Evolutionary conservation across 1,140 invertebrate species (phyloP).

Genomic region (Apis dorsata): DNA sequence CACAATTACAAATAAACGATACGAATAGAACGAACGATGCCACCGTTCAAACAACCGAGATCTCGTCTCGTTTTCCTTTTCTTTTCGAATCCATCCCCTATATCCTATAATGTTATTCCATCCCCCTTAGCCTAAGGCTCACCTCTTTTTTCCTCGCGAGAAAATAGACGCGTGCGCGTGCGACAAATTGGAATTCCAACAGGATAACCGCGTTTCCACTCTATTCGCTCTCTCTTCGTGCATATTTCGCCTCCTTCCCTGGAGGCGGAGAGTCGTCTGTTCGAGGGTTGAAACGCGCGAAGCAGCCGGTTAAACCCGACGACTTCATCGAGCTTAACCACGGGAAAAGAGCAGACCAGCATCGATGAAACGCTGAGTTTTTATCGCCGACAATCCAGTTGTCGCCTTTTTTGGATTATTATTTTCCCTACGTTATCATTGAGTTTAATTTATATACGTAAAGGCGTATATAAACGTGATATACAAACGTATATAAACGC

Average conservation of each 20-base stretch:
- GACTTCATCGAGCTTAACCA: conserved; percentile 16
- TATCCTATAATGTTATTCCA: not conserved
- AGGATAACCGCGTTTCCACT: conserved; percentile 34
- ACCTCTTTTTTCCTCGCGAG: not conserved
- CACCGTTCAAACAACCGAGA: not conserved
- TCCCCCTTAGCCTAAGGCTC: not conserved
- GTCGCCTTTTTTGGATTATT: not conserved
- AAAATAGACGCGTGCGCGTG: conserved; percentile 2
- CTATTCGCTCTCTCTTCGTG: conserved; percentile 19
- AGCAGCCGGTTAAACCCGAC: not conserved
- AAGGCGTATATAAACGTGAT: too few species aligned
- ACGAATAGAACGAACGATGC: not conserved
- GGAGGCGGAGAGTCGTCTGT: not conserved
- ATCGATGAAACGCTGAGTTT: conserved; percentile 28
- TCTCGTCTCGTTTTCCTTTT: not conserved
- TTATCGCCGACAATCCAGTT: conserved; percentile 9
- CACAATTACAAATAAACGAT: not conserved
- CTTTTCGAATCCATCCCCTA: not conserved
- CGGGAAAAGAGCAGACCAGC: not conserved
- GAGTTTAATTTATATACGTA: too few species aligned
- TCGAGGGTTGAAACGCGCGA: not conserved
- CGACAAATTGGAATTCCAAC: conserved; percentile 42
- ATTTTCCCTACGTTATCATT: not conserved
- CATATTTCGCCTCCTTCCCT: conserved; percentile 1
- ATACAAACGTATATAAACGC: too few species aligned